Evolutionary conservation across 2,797 vertebrate species (phyloP), one percentile per base, ranked within the genome.

Genomic region (Anniella stebbinsi): DNA sequence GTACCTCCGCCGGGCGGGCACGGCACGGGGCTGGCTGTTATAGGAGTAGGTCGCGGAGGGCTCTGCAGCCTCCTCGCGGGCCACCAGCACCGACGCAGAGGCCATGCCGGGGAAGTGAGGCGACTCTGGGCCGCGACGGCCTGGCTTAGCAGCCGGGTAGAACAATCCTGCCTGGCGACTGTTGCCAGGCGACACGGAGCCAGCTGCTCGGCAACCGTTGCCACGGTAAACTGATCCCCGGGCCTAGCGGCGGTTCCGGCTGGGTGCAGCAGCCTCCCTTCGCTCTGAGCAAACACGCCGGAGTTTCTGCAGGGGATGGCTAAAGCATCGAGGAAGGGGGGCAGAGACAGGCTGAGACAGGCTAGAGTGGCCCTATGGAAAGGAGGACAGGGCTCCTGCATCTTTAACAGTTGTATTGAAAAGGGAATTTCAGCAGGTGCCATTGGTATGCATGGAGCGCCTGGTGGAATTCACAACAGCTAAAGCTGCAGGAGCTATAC

Each of bases 21-120:
- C 93, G 0, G 97, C 93, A 88, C 97, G 97, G 33, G 98, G 98
- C 0, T 94, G 97, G 93, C 98, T 99, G 69, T 96, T 97, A 95
- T 98, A 99, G 25, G 95, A 98, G 95, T 98, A 99, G 21, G 94
- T 96, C 60, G 10, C 54, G 21, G 89, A 76, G 33, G 87, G 12
- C 7, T 41, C 33, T 2, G 45, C 30, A 17, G 5, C 54, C 93
- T 83, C 89, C 23, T 90, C 89, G 10, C 60, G 94, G 41, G 81
- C 13, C 4, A 97, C 93, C 60, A 97, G 57, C 72, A 94, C 92
- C 89, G 96, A 96, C 1, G 96, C 87, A 97, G 97, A 98, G 91
- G 75, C 80, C 33, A 66, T 80, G 51, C 25, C 17, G 25, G 9
- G 12, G 3, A 45, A 9, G 3, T 9, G 17, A 25, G 18, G 84